phyloP scores from a whole-genome alignment of 2,797 vertebrate species.

The Amniataba percoides region DNA sequence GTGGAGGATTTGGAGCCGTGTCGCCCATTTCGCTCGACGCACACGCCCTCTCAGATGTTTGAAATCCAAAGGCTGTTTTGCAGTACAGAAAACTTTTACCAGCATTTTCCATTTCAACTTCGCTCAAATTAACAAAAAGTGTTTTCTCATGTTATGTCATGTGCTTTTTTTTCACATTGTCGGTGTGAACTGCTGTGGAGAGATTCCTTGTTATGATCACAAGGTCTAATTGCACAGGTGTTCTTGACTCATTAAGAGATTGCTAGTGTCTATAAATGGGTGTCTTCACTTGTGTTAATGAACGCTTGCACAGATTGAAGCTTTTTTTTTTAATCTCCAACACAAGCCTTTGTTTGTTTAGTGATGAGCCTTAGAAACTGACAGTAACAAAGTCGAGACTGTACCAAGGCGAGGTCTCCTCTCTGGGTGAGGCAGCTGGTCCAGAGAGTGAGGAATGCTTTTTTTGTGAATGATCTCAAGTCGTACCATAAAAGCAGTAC shows the following conservation, averaged over 20 bases:
- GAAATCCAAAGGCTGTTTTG: background rate
- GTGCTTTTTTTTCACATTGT: background rate
- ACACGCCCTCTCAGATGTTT: background rate
- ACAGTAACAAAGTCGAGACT: constrained; percentile 6
- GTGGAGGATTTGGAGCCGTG: background rate
- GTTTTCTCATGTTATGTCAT: background rate
- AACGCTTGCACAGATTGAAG: background rate
- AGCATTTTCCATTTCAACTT: background rate
- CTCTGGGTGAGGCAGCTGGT: background rate
- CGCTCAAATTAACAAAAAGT: background rate
- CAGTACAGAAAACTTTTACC: background rate
- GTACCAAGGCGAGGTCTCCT: background rate
- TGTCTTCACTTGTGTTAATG: background rate
- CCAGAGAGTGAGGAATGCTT: constrained; percentile 7
- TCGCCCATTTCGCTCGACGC: constrained; percentile 33
- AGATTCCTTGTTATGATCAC: background rate
- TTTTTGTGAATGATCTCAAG: constrained; percentile 26
- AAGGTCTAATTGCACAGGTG: background rate
- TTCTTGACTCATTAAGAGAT: constrained; percentile 2
- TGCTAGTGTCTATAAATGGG: background rate
- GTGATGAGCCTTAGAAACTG: background rate
- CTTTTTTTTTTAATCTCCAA: background rate
- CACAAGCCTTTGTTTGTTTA: constrained; percentile 18
- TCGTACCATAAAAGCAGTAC: constrained; percentile 6
- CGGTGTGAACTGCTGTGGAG: background rate